Conservation (phyloP, 2,797 vertebrate species). For the Erethizon dorsatum region DNA sequence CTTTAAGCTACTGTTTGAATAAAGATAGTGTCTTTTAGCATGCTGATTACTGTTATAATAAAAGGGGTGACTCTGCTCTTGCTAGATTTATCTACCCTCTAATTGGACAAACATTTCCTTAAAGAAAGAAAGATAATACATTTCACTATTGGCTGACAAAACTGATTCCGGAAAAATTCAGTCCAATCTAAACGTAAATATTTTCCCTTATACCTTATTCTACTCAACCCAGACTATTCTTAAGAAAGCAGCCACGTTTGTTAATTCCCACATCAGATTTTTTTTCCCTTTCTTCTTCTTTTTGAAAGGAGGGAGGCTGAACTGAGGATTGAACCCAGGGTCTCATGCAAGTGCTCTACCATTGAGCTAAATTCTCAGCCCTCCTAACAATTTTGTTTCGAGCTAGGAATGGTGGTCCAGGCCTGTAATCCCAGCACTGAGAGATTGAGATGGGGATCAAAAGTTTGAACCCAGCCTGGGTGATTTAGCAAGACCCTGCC, state of each 20-base stretch:
- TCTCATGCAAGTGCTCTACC: background rate
- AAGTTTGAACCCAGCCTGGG: background rate
- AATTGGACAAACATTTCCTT: conserved; percentile 38
- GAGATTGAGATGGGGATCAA: background rate
- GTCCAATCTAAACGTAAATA: conserved; percentile 11
- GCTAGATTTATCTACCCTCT: background rate
- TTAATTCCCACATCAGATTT: background rate
- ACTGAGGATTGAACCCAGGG: background rate
- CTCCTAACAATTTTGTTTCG: background rate
- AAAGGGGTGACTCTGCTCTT: conserved; percentile 25
- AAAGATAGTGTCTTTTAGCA: background rate
- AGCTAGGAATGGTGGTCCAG: background rate
- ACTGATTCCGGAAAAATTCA: conserved; percentile 41
- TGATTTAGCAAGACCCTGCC: background rate
- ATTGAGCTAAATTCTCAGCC: background rate
- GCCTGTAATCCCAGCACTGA: background rate
- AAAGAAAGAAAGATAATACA: background rate
- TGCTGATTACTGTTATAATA: conserved; percentile 33
- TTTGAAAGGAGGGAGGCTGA: background rate
- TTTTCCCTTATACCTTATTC: background rate
- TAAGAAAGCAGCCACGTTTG: background rate
- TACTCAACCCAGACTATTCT: conserved; percentile 7
- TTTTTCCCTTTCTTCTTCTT: background rate
- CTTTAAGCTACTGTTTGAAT: background rate
- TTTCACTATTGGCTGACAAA: conserved; percentile 30